These are phyloP conservation scores for Drosophila nebulosa DNA, from an alignment of 1,140 invertebrate species.

Conservation along the genomic window DNA sequence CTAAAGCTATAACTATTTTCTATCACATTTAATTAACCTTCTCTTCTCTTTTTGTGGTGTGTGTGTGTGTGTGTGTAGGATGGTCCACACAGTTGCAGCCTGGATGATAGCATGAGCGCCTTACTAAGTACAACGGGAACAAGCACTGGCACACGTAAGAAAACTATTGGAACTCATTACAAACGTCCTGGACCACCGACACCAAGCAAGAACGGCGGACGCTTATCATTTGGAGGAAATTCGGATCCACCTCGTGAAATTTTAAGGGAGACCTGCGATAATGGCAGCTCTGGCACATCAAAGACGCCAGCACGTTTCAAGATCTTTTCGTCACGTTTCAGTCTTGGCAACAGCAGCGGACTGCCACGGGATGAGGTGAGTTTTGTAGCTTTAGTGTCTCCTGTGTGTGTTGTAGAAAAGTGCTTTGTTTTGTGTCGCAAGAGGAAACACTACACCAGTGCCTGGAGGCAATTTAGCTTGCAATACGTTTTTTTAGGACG, in stretches of 20 bases:
- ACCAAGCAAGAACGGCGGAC: constrained; percentile 90
- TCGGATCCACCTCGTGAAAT: constrained; percentile 68
- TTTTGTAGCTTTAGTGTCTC: neutral
- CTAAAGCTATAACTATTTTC: neutral
- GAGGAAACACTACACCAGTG: no score
- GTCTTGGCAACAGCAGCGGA: constrained; percentile 44
- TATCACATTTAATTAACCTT: neutral
- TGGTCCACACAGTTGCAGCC: constrained; percentile 81
- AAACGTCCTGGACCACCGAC: constrained; percentile 92
- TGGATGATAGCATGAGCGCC: constrained; percentile 84
- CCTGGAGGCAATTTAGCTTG: no score
- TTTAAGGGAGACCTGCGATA: constrained; percentile 57
- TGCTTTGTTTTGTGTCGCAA: no score
- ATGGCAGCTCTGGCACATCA: constrained; percentile 25
- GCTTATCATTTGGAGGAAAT: constrained; percentile 84
- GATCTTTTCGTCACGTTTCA: constrained; percentile 71
- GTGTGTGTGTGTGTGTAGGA: constrained; percentile 73
- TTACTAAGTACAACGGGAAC: constrained; percentile 82
- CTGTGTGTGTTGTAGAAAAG: no score
- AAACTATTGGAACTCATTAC: constrained; percentile 86
- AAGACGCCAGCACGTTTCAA: constrained; percentile 76
- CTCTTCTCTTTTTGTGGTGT: neutral
- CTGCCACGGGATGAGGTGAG: constrained; percentile 61
- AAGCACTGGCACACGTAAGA: constrained; percentile 79
- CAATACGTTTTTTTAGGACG: no score